A percentile compares a stretch with the other conserved stretches of the same genome.
These are phyloP conservation scores for Euwallacea similis DNA, from an alignment of 1,140 invertebrate species.

Conservation along the genomic window DNA sequence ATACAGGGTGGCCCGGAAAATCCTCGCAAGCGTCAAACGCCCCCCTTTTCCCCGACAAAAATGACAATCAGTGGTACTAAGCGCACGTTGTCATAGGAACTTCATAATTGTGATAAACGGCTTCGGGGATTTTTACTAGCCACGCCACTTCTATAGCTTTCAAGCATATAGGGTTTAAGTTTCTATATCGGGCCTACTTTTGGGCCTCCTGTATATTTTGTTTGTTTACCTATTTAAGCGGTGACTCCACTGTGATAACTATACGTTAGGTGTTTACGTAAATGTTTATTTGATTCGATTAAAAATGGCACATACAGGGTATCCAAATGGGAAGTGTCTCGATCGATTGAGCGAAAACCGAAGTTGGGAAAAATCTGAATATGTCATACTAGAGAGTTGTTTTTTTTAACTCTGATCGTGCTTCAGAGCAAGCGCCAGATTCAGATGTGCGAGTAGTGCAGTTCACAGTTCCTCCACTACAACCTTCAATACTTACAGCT, in stretches of 20 bases:
- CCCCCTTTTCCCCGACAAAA: background rate
- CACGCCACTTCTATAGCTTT: background rate
- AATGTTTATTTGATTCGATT: conserved; percentile 23
- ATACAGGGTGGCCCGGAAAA: background rate
- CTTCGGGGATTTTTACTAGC: background rate
- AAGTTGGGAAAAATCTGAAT: too few species aligned
- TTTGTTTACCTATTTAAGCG: conserved; percentile 28
- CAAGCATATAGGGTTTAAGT: background rate
- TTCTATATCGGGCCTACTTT: background rate
- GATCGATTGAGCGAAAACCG: too few species aligned
- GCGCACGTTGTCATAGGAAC: background rate
- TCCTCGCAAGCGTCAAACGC: background rate
- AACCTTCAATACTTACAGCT: too few species aligned
- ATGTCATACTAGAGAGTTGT: too few species aligned
- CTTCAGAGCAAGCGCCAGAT: too few species aligned
- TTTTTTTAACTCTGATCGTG: too few species aligned
- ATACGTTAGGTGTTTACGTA: conserved; percentile 1
- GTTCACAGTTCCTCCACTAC: too few species aligned
- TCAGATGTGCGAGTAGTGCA: too few species aligned
- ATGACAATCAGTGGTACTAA: background rate
- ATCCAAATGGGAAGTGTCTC: too few species aligned
- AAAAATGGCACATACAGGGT: too few species aligned
- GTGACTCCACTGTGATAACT: conserved; percentile 39
- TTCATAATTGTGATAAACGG: background rate
- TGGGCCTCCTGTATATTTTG: too few species aligned